Evolutionary conservation across 2,888 invertebrate genomes (phyloP).

Genomic region (Tenthredo livida): DNA sequence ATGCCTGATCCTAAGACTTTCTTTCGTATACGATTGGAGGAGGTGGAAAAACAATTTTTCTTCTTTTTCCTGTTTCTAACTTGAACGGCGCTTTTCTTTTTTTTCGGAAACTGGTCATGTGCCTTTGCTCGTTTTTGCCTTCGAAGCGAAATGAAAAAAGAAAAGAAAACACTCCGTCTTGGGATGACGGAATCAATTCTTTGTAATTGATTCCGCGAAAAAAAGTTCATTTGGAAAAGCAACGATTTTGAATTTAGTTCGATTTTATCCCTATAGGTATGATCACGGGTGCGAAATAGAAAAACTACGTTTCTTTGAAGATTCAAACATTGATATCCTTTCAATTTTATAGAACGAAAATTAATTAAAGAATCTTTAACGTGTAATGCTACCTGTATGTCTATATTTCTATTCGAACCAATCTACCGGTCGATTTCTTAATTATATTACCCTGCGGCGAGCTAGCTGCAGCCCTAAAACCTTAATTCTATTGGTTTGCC

Average conservation of each 20-base stretch:
- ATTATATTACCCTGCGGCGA: background rate
- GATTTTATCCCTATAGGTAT: background rate
- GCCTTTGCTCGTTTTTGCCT: too few relatives aligned
- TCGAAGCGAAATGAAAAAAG: too few relatives aligned
- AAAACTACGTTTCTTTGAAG: background rate
- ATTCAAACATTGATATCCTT: background rate
- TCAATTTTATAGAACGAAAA: background rate
- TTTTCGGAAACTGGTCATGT: too few relatives aligned
- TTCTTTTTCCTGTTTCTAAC: too few relatives aligned
- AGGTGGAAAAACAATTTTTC: too few relatives aligned
- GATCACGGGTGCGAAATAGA: background rate
- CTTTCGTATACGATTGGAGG: too few relatives aligned
- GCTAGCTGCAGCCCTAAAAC: conserved; percentile 1
- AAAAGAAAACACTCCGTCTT: too few relatives aligned
- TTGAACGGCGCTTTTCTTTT: too few relatives aligned
- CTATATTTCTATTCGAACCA: background rate
- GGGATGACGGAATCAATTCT: background rate
- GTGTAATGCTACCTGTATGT: background rate
- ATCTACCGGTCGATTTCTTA: conserved; percentile 18
- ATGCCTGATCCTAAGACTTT: background rate
- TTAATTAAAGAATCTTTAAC: background rate
- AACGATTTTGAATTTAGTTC: background rate
- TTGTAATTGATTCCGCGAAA: background rate
- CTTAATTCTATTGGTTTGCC: conserved; percentile 3
- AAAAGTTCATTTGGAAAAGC: background rate